A percentile compares a stretch with the other conserved stretches of the same genome.
phyloP scores from a whole-genome alignment of 2,113 vertebrate genomes.

The Gambusia affinis region DNA sequence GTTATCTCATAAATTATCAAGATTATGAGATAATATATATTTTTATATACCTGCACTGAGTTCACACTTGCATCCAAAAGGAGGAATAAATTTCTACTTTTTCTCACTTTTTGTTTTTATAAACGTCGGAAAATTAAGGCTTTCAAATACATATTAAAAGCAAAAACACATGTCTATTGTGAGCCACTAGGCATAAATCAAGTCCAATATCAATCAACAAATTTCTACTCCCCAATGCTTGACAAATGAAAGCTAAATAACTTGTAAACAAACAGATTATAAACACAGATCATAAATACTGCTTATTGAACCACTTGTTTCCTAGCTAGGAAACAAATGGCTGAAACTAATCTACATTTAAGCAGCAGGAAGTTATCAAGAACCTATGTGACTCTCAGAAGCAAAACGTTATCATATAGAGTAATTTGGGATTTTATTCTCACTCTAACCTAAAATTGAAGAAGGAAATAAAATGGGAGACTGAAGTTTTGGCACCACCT shows the following conservation, averaged over 20 bases:
- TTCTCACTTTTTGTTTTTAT: not conserved
- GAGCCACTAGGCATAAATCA: not conserved
- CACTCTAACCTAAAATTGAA: not conserved
- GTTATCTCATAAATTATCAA: no score
- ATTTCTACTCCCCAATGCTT: not conserved
- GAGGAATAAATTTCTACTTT: not conserved
- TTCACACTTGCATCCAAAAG: not conserved
- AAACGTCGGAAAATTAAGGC: not conserved
- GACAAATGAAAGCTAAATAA: not conserved
- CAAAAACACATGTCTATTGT: no score
- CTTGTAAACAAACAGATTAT: no score
- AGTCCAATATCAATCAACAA: not conserved
- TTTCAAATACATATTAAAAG: not conserved
- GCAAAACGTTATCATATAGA: no score
- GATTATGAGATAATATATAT: no score
- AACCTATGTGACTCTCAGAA: no score
- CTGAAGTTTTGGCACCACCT: not conserved
- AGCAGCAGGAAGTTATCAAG: no score
- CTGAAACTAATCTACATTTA: no score
- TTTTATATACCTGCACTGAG: no score
- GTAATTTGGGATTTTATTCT: not conserved
- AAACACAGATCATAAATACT: not conserved
- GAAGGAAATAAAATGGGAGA: not conserved
- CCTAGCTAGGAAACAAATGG: not conserved
- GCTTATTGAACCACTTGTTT: not conserved